Evolutionary conservation across 2,888 invertebrate species (phyloP).

Genomic region (Rhagonycha lutea): DNA sequence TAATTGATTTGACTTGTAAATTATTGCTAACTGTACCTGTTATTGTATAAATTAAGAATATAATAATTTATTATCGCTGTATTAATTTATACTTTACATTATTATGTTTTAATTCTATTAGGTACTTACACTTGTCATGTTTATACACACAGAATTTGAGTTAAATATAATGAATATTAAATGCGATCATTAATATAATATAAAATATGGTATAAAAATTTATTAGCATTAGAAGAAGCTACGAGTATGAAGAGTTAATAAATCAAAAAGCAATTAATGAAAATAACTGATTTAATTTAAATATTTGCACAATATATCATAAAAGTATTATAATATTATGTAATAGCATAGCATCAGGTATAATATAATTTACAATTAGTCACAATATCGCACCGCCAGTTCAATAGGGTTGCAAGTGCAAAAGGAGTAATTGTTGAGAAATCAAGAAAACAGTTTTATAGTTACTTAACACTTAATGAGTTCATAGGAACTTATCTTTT

Average conservation of each 20-base stretch:
- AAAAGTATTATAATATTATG: too few species aligned
- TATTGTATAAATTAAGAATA: neutral
- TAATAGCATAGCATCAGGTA: too few species aligned
- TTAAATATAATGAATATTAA: neutral
- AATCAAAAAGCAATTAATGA: neutral
- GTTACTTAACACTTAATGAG: too few species aligned
- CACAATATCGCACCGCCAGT: too few species aligned
- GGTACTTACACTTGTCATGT: neutral
- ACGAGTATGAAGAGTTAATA: neutral
- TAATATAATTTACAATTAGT: neutral
- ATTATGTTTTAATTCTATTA: neutral
- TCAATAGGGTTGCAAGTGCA: too few species aligned
- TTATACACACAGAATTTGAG: neutral
- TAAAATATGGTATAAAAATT: neutral
- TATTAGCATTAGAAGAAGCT: neutral
- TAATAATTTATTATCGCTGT: neutral
- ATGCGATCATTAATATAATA: neutral
- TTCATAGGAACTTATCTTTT: too few species aligned
- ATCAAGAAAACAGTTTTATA: too few species aligned
- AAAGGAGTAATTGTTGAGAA: too few species aligned
- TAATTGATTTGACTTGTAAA: constrained; percentile 2
- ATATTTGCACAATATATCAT: neutral
- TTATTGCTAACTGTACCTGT: neutral
- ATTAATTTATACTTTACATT: neutral
- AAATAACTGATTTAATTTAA: neutral